These are phyloP conservation scores for Drosophila willistoni DNA, from an alignment of 1,140 invertebrate genomes.

Conservation along the genomic window DNA sequence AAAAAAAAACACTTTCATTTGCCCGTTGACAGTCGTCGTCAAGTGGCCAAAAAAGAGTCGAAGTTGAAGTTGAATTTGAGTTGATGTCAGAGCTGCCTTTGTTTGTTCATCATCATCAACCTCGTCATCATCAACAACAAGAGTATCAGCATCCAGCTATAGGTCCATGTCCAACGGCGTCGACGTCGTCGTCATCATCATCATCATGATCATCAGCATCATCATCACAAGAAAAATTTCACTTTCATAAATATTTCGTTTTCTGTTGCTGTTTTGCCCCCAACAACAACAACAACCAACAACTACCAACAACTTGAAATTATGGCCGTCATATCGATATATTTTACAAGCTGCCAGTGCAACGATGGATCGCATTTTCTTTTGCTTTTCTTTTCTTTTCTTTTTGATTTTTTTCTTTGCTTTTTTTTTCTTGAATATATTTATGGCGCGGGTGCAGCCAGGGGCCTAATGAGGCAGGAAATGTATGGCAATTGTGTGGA, in stretches of 20 bases:
- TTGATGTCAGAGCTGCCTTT: slow-evolving; percentile 40
- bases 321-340: slow-evolving; percentile 44
- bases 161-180: slow-evolving; percentile 11
- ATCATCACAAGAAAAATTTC: slow-evolving; percentile 48
- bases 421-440: slow-evolving; percentile 25
- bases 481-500: slow-evolving; percentile 27
- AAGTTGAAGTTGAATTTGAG: slow-evolving; percentile 19
- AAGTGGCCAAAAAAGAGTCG: slow-evolving; percentile 58
- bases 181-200: slow-evolving; percentile 52
- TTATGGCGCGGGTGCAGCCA: slow-evolving; percentile 51
- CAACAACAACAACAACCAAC: slow-evolving; percentile 1
- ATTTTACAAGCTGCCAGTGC: slow-evolving; percentile 17
- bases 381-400: slow-evolving; percentile 7
- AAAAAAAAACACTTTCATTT: slow-evolving; percentile 58
- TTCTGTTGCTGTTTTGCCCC: slow-evolving; percentile 40
- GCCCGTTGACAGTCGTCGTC: slow-evolving; percentile 68
- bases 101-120: slow-evolving; percentile 61
- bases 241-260: slow-evolving; percentile 55
- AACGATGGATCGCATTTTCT: slow-evolving; percentile 14
- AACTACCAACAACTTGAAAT: slow-evolving; percentile 25
- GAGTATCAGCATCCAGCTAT: slow-evolving; percentile 41
- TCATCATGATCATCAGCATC: slow-evolving; percentile 38
- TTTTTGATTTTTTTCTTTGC: not conserved
- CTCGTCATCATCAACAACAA: slow-evolving; percentile 40
- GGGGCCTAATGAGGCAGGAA: slow-evolving; percentile 52